Evolutionary conservation across 2,797 vertebrate species (phyloP).

Genomic region (Spizella passerina): DNA sequence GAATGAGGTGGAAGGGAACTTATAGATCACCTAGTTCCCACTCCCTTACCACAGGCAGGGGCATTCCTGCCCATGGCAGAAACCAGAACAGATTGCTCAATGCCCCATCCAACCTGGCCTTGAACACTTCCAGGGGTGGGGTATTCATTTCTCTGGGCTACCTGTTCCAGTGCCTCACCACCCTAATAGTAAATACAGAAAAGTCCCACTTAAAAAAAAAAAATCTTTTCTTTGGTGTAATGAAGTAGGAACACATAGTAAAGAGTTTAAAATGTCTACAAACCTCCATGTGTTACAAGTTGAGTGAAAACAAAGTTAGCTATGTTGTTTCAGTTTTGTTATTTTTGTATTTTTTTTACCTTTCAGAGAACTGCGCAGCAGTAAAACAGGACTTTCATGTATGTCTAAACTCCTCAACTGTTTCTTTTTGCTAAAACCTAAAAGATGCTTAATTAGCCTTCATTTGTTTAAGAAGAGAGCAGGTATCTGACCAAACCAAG

Average conservation of each 20-base stretch:
- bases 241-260: background rate
- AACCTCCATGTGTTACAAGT: background rate
- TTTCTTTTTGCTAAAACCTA: background rate
- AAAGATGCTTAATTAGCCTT: background rate
- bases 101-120: background rate
- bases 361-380: background rate
- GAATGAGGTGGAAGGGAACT: background rate
- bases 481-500: background rate
- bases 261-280: background rate
- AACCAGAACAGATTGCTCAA: background rate
- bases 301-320: background rate
- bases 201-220: background rate
- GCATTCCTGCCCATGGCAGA: background rate
- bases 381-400: background rate
- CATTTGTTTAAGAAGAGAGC: background rate
- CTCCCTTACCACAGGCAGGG: background rate
- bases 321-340: background rate
- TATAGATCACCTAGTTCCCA: background rate
- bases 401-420: background rate
- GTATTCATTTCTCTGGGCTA: background rate
- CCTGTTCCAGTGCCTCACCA: background rate
- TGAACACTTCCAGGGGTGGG: background rate
- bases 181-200: background rate
- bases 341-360: background rate
- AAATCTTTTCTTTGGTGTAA: background rate